Percentiles rank a stretch among this genome's conserved stretches.
phyloP scores from a whole-genome alignment of 2,113 vertebrate species.

The Pontoporia blainvillei region DNA sequence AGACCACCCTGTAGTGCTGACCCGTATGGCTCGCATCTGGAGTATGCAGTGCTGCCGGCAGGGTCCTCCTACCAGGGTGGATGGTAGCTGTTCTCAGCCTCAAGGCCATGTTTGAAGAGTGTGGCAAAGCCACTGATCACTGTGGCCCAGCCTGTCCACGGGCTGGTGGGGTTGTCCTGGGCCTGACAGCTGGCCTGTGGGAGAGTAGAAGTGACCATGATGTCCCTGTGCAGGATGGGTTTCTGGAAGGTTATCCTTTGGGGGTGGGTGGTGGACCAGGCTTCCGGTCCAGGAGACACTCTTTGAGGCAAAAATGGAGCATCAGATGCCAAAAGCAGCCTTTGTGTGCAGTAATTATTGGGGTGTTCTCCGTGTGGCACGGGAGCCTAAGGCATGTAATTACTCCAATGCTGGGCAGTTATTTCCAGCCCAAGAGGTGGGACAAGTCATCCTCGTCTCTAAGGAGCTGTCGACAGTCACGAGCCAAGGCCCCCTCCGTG shows the following conservation, averaged over 20 bases:
- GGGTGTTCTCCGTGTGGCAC: not conserved
- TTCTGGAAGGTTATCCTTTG: slow-evolving; percentile 8
- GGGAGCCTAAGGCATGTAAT: slow-evolving; percentile 44
- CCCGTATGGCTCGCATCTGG: fast-evolving
- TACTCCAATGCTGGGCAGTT: slow-evolving; percentile 47
- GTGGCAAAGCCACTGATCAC: not conserved
- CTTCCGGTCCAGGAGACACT: slow-evolving; percentile 21
- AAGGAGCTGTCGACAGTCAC: not conserved
- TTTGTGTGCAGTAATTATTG: slow-evolving; percentile 43
- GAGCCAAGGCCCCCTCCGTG: not conserved
- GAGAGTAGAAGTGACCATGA: not conserved
- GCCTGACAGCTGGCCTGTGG: not conserved
- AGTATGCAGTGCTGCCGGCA: fast-evolving
- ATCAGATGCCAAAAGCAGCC: not conserved
- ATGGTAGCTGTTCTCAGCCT: not conserved
- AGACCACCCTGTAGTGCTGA: not conserved
- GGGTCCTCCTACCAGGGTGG: not conserved
- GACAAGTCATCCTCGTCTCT: slow-evolving; percentile 13
- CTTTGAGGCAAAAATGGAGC: slow-evolving; percentile 1
- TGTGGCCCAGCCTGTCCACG: not conserved
- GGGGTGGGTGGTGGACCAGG: not conserved
- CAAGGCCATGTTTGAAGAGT: not conserved
- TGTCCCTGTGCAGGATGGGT: not conserved
- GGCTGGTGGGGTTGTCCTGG: not conserved
- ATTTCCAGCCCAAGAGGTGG: slow-evolving; percentile 58